Evolutionary conservation across 2,888 invertebrate species (phyloP).

Genomic region (Resseliella maxima): DNA sequence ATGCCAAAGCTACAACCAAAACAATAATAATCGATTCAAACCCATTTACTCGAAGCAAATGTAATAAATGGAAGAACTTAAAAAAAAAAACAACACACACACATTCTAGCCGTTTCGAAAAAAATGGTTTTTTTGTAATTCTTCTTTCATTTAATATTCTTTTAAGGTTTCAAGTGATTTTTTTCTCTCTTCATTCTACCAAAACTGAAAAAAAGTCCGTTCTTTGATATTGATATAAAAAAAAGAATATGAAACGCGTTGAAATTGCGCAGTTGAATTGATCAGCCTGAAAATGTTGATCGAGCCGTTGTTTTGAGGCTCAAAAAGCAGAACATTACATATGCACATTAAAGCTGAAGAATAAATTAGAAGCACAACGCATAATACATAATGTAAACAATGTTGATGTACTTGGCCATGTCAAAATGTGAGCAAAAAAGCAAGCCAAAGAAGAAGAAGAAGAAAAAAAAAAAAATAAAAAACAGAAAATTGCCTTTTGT

Average conservation of each 20-base stretch:
- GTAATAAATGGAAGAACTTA: background rate
- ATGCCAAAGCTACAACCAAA: no score
- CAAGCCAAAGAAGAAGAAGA: no score
- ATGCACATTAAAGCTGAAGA: background rate
- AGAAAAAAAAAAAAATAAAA: no score
- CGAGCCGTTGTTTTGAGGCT: background rate
- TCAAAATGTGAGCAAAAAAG: background rate
- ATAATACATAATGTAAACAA: conserved; percentile 36
- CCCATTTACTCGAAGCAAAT: background rate
- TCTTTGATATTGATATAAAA: background rate
- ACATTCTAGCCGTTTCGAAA: background rate
- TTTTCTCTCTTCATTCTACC: background rate
- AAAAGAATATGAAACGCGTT: background rate
- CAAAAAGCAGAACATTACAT: background rate
- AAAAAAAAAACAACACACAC: background rate
- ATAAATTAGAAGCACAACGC: background rate
- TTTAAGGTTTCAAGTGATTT: background rate
- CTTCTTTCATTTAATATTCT: conserved; percentile 9
- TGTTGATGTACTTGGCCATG: background rate
- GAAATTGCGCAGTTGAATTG: conserved; percentile 19
- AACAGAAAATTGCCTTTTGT: no score
- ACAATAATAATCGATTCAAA: conserved; percentile 33
- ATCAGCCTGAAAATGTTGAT: background rate
- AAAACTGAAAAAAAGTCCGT: background rate
- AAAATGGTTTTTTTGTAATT: background rate